Evolutionary conservation across 2,113 vertebrate species (phyloP), one percentile per base, ranked within the genome.

Genomic region (Neoarius graeffei): DNA sequence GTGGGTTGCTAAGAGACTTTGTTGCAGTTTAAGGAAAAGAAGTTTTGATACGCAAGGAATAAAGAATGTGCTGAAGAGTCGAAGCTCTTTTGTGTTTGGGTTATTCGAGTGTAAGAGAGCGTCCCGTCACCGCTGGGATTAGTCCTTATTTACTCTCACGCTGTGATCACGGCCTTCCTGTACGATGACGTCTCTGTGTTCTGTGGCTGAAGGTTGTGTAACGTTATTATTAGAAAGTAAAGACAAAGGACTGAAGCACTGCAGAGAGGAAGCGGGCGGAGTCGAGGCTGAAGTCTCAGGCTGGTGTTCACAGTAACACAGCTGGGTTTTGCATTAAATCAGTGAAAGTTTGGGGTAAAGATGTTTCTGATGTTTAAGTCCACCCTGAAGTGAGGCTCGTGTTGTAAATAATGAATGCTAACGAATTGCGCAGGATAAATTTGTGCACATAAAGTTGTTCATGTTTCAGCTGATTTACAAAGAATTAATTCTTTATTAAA

Each of bases 231-330:
- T 87, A 86, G 76, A 81, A 85, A 56, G 62, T 10, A 71, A 56
- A 87, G n/a, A 87, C 86, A 82, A 90, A 84, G 71, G 74, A 66
- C 30, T 86, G 80, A 77, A 71, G 71, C 35, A 57, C 11, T 25
- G 27, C 20, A 52, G 56, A 85, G 84, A 86, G 52, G 79, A 64
- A 88, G 85, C 71, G 11, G 77, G 19, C 10, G 77, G 66, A 64
- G 82, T 25, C 6, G 7, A 17, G 13, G 11, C 7, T 30, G 14
- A 27, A 88, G 76, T 64, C 20, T 74, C 15, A 69, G 82, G 60
- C 42, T 87, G 83, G 73, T 80, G 80, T 11, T 23, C 42, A 42
- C 6, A 19, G 1, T 23, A 82, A 30, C 23, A 66, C 23, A 66
- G 69, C 77, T 84, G 10, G 64, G 9, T 4, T n/a, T 67, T 27